Base-by-base conservation (phyloP, 2,113 vertebrate genomes). In the Cephalopholis sonnerati region DNA sequence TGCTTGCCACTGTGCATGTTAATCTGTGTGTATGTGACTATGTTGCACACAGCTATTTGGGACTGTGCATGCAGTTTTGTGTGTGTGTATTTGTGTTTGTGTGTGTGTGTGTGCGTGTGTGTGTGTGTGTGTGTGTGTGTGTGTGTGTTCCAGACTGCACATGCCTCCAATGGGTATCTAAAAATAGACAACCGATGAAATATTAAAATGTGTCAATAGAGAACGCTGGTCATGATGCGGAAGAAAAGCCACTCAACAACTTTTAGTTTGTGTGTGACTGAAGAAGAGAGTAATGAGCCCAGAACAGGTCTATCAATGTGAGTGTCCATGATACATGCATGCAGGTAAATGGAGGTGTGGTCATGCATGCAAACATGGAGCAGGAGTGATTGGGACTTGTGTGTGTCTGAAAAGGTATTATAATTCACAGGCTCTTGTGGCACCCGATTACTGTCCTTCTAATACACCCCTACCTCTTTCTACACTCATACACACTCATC, bases 141-240 rank as follows among this genome's bases (percentile, higher is more conserved):
- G 44, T 44, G 25, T 69, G 58, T 48, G 8, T 32, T 16, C 7
- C 32, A 36, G 18, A 32, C 32, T 71, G 46, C 4, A 55, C 13
- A 55, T 39, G 39, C 62, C 64, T 83, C 57, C 39, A 58, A 16
- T 57, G 54, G 59, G 6, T 29, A 44, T 74, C 82, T 84, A 77
- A 77, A 85, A 86, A 89, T 83, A 87, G 80, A 68, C 63, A 53
- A 22, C 46, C 75, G 51, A 89, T 90, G 64, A 89, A 93, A 93
- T 86, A 92, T 93, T 91, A 61, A 92, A 85, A 81, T 46, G 46
- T 85, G 86, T 88, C 83, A 81, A 89, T 87, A 68, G 81, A 77
- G 68, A 81, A 75, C 5, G 25, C 46, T 64, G 62, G 74, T 57
- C 36, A 57, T 29, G 22, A 79, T 54, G 59, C 6, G 11, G 62